Base-by-base conservation (phyloP, 2,888 invertebrate species). In the Xanthostigma xanthostigma region DNA sequence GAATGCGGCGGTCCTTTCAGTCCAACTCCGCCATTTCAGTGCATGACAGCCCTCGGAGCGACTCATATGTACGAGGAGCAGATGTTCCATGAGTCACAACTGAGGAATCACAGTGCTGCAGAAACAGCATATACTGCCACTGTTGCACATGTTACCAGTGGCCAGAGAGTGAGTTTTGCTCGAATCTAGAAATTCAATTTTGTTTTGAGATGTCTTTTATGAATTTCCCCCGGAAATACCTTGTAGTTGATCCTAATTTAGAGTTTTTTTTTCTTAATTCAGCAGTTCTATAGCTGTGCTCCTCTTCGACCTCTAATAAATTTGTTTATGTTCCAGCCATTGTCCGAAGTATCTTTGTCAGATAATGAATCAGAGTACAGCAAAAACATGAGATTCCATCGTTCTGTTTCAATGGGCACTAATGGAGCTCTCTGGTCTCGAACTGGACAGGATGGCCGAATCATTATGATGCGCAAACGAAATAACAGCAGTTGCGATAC, bases 391-490 rank as follows among this genome's bases (percentile, higher is more conserved):
- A 72, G 80, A 46, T 88, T 91, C 54, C 90, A 88, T 59, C 76
- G 91, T 56, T 91, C 90, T 1, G 84, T 89, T 53, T 91, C 91
- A 0, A 90, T 91, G 85, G 89, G 89, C 9, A 76, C 78, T 9
- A 72, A 71, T 51, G 78, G 79, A 2, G 75, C 74, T 5, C 75
- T 78, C 0, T 78, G 66, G 74, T 76, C 65, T 47, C 75, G 64
- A 65, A 75, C 73, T 49, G 75, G 74, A 14, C 69, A 71, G 45
- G 76, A 76, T 51, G 73, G 74, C 4, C 64, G 77, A 45, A 66
- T 77, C 39, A 69, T 76, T 41, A 75, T 76, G 69, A 73, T 78
- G 64, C 69, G 82, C 12, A 75, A 80, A 53, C 66, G 81, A 38
- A 83, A 82, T 57, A 84, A 83, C 62, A 83, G 76, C 60, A 82